These are phyloP conservation scores for Craseonycteris thonglongyai DNA, from an alignment of 2,113 vertebrate species.

Conservation along the genomic window DNA sequence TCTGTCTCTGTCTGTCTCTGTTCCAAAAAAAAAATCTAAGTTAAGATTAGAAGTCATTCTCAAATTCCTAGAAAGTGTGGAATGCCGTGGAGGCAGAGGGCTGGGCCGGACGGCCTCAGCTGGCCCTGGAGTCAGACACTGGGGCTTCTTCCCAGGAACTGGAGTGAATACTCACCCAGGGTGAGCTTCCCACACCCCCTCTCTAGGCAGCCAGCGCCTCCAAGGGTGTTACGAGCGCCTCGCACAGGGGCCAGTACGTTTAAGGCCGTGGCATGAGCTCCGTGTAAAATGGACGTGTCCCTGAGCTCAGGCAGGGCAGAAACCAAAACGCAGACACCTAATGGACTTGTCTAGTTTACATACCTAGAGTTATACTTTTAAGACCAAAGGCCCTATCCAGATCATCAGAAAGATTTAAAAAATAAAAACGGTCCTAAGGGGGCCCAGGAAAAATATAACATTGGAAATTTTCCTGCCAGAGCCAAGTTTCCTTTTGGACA, in stretches of 20 bases:
- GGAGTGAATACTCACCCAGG: neutral
- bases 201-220: neutral
- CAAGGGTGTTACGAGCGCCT: neutral
- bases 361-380: neutral
- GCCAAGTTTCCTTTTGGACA: conserved; percentile 15
- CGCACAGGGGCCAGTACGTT: neutral
- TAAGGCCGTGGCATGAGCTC: neutral
- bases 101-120: neutral
- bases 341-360: neutral
- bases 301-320: neutral
- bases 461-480: neutral
- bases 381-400: neutral
- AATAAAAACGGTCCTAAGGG: neutral
- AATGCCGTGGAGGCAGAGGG: neutral
- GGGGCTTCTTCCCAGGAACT: neutral
- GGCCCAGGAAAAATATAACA: neutral
- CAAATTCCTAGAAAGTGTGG: neutral
- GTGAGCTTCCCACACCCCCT: neutral
- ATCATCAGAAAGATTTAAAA: neutral
- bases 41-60: neutral
- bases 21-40: no score
- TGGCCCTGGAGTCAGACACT: neutral
- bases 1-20: no score
- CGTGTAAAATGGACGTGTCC: neutral
- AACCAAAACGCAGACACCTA: neutral